Base-by-base conservation (phyloP, 2,113 vertebrate species). In the Tichodroma muraria region DNA sequence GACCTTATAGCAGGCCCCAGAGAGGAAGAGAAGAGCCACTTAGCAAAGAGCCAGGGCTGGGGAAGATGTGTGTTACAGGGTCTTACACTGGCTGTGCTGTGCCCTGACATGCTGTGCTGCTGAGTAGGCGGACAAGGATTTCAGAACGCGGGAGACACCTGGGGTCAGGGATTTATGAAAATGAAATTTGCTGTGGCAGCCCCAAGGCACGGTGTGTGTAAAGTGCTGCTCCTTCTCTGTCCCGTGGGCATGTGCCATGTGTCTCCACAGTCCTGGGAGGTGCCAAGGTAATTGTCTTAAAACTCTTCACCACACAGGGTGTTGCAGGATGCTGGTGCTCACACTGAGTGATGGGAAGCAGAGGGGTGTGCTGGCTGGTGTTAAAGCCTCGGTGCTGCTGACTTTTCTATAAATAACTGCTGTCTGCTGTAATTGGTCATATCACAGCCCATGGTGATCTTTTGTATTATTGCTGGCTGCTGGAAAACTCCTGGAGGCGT, bases 371-470 rank as follows among this genome's bases (percentile, higher is more conserved):
- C 90, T 93, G 93, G 53, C 72, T 86, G 80, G 61, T 97, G 88
- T 93, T 95, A 95, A 84, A 95, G 76, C 93, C 65, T 90, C 69
- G 69, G 69, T 45, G 69, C 82, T 68, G 79, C 90, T 86, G 92
- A 72, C 92, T 97, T 93, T 64, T 76, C 93, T 94, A 88, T 95
- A 94, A 96, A 95, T 96, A 97, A 90, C 91, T 91, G 57, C 93
- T 93, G 88, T 93, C 95, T 95, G 93, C 88, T 94, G 88, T 95
- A 94, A 93, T 93, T 96, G 93, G 90, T 92, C 94, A 71, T 88
- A 94, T 90, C 94, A 84, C 85, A 91, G 95, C 56, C 93, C 82
- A 0, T 50, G 85, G 85, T 90, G 90, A 96, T 94, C 80, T 95
- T 93, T 88, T 71, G 37, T 86, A 63, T 94, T 95, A 91, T 95